Conservation (phyloP, 2,797 vertebrate genomes). For the Apogon hyalosoma region DNA sequence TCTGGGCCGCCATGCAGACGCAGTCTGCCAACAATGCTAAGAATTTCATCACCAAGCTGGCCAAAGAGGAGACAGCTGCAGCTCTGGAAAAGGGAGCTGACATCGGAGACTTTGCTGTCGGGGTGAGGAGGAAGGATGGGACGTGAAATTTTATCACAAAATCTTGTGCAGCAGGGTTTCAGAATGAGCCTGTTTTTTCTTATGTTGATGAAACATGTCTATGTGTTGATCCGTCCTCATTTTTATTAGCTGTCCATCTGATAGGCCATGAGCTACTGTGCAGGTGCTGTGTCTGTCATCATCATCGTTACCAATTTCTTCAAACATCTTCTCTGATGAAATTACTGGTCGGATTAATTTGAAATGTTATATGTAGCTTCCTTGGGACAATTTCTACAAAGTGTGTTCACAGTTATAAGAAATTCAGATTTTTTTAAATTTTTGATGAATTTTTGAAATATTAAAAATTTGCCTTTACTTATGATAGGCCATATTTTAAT, state of each 20-base stretch:
- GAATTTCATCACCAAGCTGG: constrained; percentile 98
- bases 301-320: background rate
- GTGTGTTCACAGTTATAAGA: too few species aligned
- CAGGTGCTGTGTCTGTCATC: too few species aligned
- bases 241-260: background rate
- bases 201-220: constrained; percentile 1
- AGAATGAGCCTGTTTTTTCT: background rate
- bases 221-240: background rate
- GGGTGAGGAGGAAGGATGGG: constrained; percentile 82
- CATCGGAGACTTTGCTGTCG: constrained; percentile 90
- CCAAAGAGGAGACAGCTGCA: constrained; percentile 91
- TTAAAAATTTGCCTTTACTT: too few species aligned
- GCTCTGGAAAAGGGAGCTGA: constrained; percentile 86
- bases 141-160: too few species aligned
- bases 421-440: too few species aligned
- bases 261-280: too few species aligned
- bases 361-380: too few species aligned
- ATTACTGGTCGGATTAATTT: too few species aligned
- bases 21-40: constrained; percentile 95
- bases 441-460: too few species aligned
- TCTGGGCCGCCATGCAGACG: constrained; percentile 95
- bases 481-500: too few species aligned
- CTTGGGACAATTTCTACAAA: too few species aligned
- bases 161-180: background rate
- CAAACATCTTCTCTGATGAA: too few species aligned